Base-by-base conservation (phyloP, 1,140 invertebrate genomes). In the Hycleus phaleratus region DNA sequence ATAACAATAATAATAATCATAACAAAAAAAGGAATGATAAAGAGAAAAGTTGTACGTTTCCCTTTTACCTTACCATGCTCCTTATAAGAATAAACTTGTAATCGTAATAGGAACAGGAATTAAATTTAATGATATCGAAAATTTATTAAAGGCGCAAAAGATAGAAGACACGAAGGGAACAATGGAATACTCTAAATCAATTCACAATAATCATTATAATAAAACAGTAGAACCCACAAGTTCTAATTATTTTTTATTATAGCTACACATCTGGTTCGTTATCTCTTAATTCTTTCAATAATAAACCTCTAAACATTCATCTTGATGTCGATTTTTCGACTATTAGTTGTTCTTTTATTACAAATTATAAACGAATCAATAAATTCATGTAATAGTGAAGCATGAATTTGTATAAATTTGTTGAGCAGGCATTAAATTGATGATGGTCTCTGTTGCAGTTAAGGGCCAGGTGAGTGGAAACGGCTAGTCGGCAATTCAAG, bases 111-210 rank as follows among this genome's bases (percentile, higher is more conserved):
- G 12, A 61, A 61, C 49, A 61, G 48, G 56, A 61, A 54, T 61
- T 61, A 61, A 61, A 61, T 61, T 61, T 61, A 61, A 61, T 61
- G 60, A 61, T 57, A 61, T 56, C 59, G 54, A 61, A 61, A 57
- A 60, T 60, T 60, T 60, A 60, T 60, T 60, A 60, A 52, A 51
- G 53, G 54, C 45, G 59, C 59, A 60, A 56, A 60, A 60, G 53
- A 48, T 32, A 5, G 4, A 54, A 54, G 26, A 55, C 38, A 55
- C 46, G 39, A 48, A 55, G 32, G 32, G 32, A 32, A 32, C 32
- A 32, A 32, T 32, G 32, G 32, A 5, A 3, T 32, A 32, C 32
- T 4, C 7, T 32, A 32, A 32, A 32, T 32, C 59, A 53, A 53
- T 45, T 46, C 51, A 53, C 44, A 53, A 53, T 42, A 53, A 53